phyloP scores from a whole-genome alignment of 2,797 vertebrate species.

The Kryptolebias ocellatus region DNA sequence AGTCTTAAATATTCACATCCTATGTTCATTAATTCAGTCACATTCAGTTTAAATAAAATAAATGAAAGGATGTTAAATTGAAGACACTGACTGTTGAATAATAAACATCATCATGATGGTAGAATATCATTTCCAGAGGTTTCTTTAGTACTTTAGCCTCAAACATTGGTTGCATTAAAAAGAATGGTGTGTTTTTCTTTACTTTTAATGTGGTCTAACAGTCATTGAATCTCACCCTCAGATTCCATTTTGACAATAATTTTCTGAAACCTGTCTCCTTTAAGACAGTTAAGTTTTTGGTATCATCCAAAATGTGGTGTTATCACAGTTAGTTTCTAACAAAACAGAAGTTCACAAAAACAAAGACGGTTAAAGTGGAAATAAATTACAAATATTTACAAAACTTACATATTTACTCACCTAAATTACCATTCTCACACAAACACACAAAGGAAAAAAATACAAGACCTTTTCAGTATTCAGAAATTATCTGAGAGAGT shows the following conservation, averaged over 20 bases:
- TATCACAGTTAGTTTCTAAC: neutral
- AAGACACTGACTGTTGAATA: slow-evolving; percentile 4
- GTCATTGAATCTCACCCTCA: too few species aligned
- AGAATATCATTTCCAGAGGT: too few species aligned
- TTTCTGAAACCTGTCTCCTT: too few species aligned
- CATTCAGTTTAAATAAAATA: slow-evolving; percentile 23
- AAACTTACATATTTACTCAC: slow-evolving; percentile 27
- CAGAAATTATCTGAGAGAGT: slow-evolving; percentile 64
- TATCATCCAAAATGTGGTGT: neutral
- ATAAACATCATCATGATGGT: neutral
- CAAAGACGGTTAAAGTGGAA: slow-evolving; percentile 17
- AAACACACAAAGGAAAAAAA: slow-evolving; percentile 7
- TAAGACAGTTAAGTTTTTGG: too few species aligned
- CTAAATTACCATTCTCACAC: slow-evolving; percentile 38
- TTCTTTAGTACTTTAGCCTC: too few species aligned
- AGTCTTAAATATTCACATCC: slow-evolving; percentile 40
- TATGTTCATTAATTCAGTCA: slow-evolving; percentile 38
- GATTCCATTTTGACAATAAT: too few species aligned
- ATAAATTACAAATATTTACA: slow-evolving; percentile 16
- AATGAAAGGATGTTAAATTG: slow-evolving; percentile 3
- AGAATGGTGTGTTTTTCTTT: too few species aligned
- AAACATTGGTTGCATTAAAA: too few species aligned
- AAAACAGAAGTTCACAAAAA: neutral
- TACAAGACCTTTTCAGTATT: slow-evolving; percentile 79
- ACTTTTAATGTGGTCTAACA: too few species aligned